A percentile compares a stretch with the other conserved stretches of the same genome.
Conservation (phyloP, 2,797 vertebrate genomes). For the Melanotaenia parkinsoni region DNA sequence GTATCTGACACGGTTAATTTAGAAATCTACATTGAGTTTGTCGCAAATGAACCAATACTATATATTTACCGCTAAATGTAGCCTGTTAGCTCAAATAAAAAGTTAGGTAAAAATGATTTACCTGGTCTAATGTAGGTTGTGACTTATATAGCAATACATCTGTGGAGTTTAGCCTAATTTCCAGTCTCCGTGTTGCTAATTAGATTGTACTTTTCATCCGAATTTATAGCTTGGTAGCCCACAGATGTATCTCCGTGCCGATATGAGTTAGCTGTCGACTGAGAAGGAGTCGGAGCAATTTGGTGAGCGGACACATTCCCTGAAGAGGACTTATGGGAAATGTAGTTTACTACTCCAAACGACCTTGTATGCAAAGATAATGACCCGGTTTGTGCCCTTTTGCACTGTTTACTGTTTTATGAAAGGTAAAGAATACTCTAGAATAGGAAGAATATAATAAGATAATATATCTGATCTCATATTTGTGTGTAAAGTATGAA, state of each 20-base stretch:
- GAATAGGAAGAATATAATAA: background rate
- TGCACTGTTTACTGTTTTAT: background rate
- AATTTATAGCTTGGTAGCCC: background rate
- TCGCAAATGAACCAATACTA: background rate
- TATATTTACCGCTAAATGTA: background rate
- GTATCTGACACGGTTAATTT: background rate
- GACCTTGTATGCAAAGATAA: background rate
- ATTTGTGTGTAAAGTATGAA: background rate
- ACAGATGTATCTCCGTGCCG: constrained; percentile 19
- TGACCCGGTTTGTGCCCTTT: background rate
- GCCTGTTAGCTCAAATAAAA: background rate
- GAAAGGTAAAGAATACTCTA: background rate
- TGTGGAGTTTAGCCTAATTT: constrained; percentile 38
- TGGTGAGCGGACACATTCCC: constrained; percentile 46
- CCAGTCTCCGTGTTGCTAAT: background rate
- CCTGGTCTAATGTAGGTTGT: fast-evolving
- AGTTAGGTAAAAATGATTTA: background rate
- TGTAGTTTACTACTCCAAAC: constrained; percentile 37
- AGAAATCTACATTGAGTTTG: background rate
- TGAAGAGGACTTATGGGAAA: constrained; percentile 52
- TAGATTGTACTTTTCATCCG: background rate
- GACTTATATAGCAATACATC: fast-evolving
- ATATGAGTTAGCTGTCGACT: background rate
- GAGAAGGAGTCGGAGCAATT: constrained; percentile 7
- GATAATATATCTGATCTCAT: no score